phyloP scores from a whole-genome alignment of 2,888 invertebrate species.

The Acleris literana region DNA sequence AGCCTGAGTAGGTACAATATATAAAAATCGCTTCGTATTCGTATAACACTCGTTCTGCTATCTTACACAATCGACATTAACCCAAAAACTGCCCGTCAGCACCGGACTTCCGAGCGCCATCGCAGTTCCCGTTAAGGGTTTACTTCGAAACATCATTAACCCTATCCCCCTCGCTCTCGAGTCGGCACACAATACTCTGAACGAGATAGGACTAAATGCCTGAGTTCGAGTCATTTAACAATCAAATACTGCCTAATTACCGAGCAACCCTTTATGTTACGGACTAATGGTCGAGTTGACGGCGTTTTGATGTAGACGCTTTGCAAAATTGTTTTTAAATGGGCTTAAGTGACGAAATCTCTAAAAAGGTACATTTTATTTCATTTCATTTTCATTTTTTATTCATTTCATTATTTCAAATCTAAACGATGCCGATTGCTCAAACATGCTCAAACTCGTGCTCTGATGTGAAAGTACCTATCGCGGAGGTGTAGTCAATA shows the following conservation, averaged over 20 bases:
- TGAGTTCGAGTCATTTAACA: conserved; percentile 16
- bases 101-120: conserved; percentile 6
- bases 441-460: too few relatives aligned
- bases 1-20: neutral
- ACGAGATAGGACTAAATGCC: neutral
- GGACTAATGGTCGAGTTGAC: neutral
- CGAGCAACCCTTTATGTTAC: neutral
- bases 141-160: neutral
- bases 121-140: neutral
- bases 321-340: neutral
- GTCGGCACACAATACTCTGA: neutral
- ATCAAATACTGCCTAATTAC: conserved; percentile 13
- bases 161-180: neutral
- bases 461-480: too few relatives aligned
- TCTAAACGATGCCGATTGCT: neutral
- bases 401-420: too few relatives aligned
- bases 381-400: too few relatives aligned
- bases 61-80: conserved; percentile 3
- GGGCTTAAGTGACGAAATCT: neutral
- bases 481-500: too few relatives aligned
- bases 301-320: neutral
- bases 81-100: conserved; percentile 12
- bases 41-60: neutral
- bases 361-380: too few relatives aligned
- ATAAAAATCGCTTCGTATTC: neutral